These are phyloP conservation scores for Percopsis omiscomaycus DNA, from an alignment of 2,797 vertebrate genomes.

Conservation along the genomic window DNA sequence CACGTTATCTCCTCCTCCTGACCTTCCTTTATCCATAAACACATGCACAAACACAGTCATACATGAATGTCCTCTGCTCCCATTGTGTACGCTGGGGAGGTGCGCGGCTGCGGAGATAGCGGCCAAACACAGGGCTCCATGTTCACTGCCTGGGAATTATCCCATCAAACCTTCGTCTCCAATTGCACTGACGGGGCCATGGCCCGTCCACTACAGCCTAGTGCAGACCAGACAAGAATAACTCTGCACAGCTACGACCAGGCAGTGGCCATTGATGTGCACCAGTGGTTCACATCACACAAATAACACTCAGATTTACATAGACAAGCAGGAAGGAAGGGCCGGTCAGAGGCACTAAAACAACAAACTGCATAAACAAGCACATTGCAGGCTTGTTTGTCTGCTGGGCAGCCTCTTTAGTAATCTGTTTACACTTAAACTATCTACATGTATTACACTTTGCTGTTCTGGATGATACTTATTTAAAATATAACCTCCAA, in stretches of 20 bases:
- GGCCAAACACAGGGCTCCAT: conserved; percentile 47
- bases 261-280: conserved; percentile 61
- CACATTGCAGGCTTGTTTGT: conserved; percentile 12
- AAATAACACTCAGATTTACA: conserved; percentile 52
- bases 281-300: conserved; percentile 57
- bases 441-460: too few relatives aligned
- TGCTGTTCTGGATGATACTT: too few relatives aligned
- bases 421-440: neutral
- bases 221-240: conserved; percentile 52
- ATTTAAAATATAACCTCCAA: too few relatives aligned
- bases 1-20: conserved; percentile 35
- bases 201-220: conserved; percentile 46
- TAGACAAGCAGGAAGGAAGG: conserved; percentile 45
- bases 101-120: conserved; percentile 57
- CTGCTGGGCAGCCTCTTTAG: neutral
- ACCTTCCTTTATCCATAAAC: neutral
- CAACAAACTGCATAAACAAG: conserved; percentile 31
- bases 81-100: conserved; percentile 28
- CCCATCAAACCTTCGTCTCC: conserved; percentile 61
- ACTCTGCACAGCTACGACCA: conserved; percentile 47
- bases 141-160: conserved; percentile 68
- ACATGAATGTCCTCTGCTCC: conserved; percentile 20
- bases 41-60: conserved; percentile 21
- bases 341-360: conserved; percentile 36
- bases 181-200: conserved; percentile 61